Evolutionary conservation across 2,888 invertebrate genomes (phyloP).

Genomic region (Scotopteryx bipunctaria): DNA sequence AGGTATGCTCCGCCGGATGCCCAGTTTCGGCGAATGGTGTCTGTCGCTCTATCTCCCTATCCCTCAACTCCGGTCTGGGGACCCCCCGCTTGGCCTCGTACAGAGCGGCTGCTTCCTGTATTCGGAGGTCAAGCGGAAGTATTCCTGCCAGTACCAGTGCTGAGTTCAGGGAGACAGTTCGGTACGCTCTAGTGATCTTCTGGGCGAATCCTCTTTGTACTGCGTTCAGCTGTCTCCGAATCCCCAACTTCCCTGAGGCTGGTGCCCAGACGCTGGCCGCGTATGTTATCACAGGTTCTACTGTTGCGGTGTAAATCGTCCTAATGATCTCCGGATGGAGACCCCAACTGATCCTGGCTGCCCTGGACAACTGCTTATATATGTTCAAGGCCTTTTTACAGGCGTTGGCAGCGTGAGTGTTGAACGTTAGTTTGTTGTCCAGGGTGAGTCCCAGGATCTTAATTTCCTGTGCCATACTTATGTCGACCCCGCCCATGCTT

Average conservation of each 20-base stretch:
- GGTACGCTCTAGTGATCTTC: slow-evolving; percentile 7
- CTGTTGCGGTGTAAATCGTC: slow-evolving; percentile 9
- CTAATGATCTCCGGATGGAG: slow-evolving; percentile 28
- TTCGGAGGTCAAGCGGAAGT: slow-evolving; percentile 17
- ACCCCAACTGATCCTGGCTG: slow-evolving; percentile 10
- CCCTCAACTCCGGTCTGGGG: not conserved
- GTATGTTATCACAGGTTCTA: not conserved
- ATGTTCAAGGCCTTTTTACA: not conserved
- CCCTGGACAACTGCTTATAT: slow-evolving; percentile 4
- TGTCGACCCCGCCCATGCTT: slow-evolving; percentile 9
- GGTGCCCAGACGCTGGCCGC: slow-evolving; percentile 6
- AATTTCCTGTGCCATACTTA: slow-evolving; percentile 1
- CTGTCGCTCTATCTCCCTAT: not conserved
- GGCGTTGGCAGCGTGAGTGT: not conserved
- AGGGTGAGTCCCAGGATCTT: slow-evolving; percentile 14
- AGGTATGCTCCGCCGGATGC: slow-evolving; percentile 3
- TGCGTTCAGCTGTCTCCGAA: not conserved
- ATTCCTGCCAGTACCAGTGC: slow-evolving; percentile 12
- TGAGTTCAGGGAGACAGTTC: slow-evolving; percentile 1
- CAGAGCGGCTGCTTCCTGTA: too few species aligned
- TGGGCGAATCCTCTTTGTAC: not conserved
- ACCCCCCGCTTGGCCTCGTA: slow-evolving; percentile 1
- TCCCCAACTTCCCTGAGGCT: not conserved
- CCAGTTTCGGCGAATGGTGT: not conserved
- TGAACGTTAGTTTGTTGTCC: slow-evolving; percentile 11